Conservation (phyloP, 2,113 vertebrate genomes). For the Callionymus lyra region DNA sequence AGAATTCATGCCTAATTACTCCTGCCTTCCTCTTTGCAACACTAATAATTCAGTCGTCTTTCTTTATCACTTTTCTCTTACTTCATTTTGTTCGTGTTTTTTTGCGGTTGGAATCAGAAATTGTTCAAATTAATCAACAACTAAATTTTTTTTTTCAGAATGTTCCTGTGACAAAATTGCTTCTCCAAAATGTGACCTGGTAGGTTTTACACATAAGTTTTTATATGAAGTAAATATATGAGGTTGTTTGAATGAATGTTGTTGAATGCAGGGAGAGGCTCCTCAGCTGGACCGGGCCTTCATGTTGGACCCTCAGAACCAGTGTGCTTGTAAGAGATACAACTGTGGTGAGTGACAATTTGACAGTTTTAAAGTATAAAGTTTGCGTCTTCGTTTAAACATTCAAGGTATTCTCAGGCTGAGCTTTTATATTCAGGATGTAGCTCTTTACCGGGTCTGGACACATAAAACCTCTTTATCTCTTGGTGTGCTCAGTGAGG, state of each 20-base stretch:
- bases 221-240: not conserved
- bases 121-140: too few relatives aligned
- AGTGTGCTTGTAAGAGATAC: slow-evolving; percentile 80
- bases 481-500: slow-evolving; percentile 66
- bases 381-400: too few relatives aligned
- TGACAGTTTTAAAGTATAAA: too few relatives aligned
- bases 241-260: not conserved
- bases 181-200: slow-evolving; percentile 80
- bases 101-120: too few relatives aligned
- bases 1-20: too few relatives aligned
- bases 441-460: too few relatives aligned
- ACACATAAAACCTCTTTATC: too few relatives aligned
- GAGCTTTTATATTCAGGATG: too few relatives aligned
- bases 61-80: not conserved
- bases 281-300: slow-evolving; percentile 77
- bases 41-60: too few relatives aligned
- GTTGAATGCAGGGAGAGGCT: slow-evolving; percentile 75
- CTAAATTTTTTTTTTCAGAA: slow-evolving; percentile 68
- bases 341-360: slow-evolving; percentile 77
- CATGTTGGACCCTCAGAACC: slow-evolving; percentile 71
- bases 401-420: too few relatives aligned
- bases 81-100: not conserved
- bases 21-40: too few relatives aligned
- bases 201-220: slow-evolving; percentile 33
- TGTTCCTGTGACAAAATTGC: slow-evolving; percentile 81